Conservation (phyloP, 1,140 invertebrate species). For the Platorchestia sp. region DNA sequence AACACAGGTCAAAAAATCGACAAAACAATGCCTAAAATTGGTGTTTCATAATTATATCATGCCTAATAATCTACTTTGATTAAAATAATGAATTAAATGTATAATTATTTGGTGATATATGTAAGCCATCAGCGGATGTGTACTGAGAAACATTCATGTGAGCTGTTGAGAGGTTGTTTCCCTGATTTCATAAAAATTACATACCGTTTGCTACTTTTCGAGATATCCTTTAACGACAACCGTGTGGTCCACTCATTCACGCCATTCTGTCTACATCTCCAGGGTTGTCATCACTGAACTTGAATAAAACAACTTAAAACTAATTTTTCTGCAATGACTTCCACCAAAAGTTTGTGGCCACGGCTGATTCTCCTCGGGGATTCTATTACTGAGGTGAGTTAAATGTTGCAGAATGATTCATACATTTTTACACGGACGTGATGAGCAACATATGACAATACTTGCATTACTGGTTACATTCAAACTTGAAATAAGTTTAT, state of each 20-base stretch:
- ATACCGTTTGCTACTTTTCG: neutral
- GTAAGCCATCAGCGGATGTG: too few species aligned
- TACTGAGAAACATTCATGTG: too few species aligned
- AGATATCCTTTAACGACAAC: neutral
- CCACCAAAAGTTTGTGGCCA: neutral
- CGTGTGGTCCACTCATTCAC: neutral
- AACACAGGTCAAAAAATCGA: too few species aligned
- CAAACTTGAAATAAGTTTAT: too few species aligned
- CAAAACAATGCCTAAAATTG: too few species aligned
- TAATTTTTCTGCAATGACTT: neutral
- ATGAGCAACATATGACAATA: too few species aligned
- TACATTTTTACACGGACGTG: neutral
- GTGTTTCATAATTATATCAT: too few species aligned
- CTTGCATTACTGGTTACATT: too few species aligned
- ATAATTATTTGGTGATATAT: too few species aligned
- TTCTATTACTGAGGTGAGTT: slow-evolving; percentile 19
- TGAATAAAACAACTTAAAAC: neutral
- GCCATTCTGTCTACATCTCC: neutral
- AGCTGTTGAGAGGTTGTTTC: neutral
- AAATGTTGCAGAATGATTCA: neutral
- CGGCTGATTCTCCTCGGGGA: neutral
- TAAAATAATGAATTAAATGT: too few species aligned
- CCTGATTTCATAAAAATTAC: neutral
- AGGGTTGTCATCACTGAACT: neutral
- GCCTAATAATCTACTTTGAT: too few species aligned